phyloP scores from a whole-genome alignment of 2,888 invertebrate genomes.

The Phengaris alcon region DNA sequence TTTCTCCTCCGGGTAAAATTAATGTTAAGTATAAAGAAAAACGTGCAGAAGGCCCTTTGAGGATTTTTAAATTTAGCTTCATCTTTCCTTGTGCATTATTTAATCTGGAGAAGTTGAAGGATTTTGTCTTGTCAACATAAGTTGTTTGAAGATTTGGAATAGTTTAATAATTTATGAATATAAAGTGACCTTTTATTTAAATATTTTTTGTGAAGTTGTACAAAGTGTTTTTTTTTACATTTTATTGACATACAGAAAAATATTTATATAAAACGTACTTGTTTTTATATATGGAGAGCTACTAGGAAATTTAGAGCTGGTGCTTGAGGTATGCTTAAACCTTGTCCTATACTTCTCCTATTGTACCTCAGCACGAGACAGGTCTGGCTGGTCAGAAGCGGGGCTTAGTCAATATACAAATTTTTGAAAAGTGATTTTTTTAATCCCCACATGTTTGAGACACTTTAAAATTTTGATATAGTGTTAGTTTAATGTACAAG shows the following conservation, averaged over 20 bases:
- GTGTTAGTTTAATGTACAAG: too few species aligned
- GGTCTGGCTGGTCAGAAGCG: too few species aligned
- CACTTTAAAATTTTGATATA: too few species aligned
- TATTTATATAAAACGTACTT: too few species aligned
- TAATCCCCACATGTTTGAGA: too few species aligned
- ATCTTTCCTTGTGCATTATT: constrained; percentile 39
- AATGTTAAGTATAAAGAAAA: constrained; percentile 47
- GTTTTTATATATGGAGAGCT: too few species aligned
- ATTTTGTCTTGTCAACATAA: constrained; percentile 26
- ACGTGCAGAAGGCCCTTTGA: constrained; percentile 45
- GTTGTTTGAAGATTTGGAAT: constrained; percentile 18
- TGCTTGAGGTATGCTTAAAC: too few species aligned
- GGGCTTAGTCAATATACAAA: too few species aligned
- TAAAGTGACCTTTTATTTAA: constrained; percentile 9
- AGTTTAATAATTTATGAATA: constrained; percentile 8
- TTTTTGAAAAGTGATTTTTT: too few species aligned
- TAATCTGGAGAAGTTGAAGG: constrained; percentile 15
- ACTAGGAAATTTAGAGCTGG: too few species aligned
- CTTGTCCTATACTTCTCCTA: too few species aligned
- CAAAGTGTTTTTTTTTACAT: neutral
- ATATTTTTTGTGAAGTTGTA: neutral
- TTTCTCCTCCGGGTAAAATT: constrained; percentile 50
- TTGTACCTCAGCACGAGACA: too few species aligned
- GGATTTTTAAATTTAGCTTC: constrained; percentile 47
- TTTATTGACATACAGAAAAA: neutral